Percentiles rank a stretch among this genome's conserved stretches.
Conservation (phyloP, 2,888 invertebrate genomes). For the Nycteola revayana region DNA sequence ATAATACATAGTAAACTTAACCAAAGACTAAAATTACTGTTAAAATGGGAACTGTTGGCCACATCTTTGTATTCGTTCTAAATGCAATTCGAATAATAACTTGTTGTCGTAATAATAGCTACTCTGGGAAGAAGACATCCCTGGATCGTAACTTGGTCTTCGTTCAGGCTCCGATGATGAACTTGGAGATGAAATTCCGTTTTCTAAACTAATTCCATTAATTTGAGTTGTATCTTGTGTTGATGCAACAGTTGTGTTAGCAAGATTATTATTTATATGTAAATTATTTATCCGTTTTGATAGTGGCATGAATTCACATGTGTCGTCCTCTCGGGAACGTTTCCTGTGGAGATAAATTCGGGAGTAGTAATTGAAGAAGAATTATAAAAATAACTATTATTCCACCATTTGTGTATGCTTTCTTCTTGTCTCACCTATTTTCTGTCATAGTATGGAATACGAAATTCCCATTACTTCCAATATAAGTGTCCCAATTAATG, state of each 20-base stretch:
- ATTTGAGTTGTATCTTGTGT: constrained; percentile 55
- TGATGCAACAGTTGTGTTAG: constrained; percentile 44
- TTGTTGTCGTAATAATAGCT: constrained; percentile 94
- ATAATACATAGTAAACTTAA: constrained; percentile 55
- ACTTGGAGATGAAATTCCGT: constrained; percentile 55
- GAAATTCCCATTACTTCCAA: constrained; percentile 61
- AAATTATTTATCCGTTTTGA: constrained; percentile 95
- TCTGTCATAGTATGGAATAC: constrained; percentile 67
- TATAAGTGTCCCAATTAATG: constrained; percentile 51
- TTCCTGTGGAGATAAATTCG: constrained; percentile 86
- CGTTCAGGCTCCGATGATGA: constrained; percentile 58
- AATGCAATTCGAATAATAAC: constrained; percentile 91
- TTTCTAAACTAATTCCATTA: constrained; percentile 53
- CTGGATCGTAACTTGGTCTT: constrained; percentile 86
- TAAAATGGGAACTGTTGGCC: constrained; percentile 74
- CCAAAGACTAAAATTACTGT: constrained; percentile 37
- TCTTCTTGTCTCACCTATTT: constrained; percentile 74
- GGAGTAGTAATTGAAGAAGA: no score
- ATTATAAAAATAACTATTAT: no score
- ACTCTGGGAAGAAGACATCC: constrained; percentile 88
- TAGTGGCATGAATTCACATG: constrained; percentile 91
- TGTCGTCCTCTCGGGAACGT: constrained; percentile 88
- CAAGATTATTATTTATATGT: constrained; percentile 86
- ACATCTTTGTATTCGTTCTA: constrained; percentile 88
- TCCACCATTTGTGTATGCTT: no score